These are phyloP conservation scores for Agrilus mali DNA, from an alignment of 2,888 invertebrate genomes.

Conservation along the genomic window DNA sequence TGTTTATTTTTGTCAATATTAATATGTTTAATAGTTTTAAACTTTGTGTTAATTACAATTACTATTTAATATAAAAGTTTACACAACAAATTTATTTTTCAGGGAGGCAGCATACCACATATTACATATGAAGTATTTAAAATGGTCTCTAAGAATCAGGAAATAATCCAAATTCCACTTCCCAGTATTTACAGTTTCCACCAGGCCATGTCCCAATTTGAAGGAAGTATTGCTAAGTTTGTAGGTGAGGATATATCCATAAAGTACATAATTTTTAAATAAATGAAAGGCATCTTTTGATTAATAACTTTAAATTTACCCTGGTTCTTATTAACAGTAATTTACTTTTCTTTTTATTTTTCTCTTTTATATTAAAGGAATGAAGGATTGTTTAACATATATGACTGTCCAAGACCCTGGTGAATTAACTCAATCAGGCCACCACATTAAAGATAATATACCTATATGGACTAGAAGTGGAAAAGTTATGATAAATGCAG, in stretches of 20 bases:
- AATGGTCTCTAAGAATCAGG: constrained; percentile 45
- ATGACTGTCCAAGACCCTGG: constrained; percentile 59
- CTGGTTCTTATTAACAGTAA: too few relatives aligned
- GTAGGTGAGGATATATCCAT: constrained; percentile 27
- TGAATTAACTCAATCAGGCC: constrained; percentile 50
- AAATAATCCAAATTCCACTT: constrained; percentile 60
- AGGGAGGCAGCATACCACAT: constrained; percentile 76
- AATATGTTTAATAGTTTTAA: constrained; percentile 1
- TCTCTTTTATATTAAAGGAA: constrained; percentile 28
- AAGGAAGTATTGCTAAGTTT: constrained; percentile 56
- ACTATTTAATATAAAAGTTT: background rate
- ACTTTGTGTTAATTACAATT: constrained; percentile 1
- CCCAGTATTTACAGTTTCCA: constrained; percentile 50
- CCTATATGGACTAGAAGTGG: constrained; percentile 73
- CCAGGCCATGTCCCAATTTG: constrained; percentile 49
- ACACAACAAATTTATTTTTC: constrained; percentile 16
- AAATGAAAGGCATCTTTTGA: too few relatives aligned
- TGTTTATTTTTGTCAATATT: constrained; percentile 22
- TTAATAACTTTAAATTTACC: too few relatives aligned
- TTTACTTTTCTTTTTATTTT: background rate
- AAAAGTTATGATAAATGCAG: constrained; percentile 49
- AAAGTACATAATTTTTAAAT: too few relatives aligned
- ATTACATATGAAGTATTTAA: constrained; percentile 64
- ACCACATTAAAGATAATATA: constrained; percentile 55
- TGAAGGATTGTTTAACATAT: constrained; percentile 38